phyloP scores from a whole-genome alignment of 2,113 vertebrate genomes.

The Mirounga angustirostris region DNA sequence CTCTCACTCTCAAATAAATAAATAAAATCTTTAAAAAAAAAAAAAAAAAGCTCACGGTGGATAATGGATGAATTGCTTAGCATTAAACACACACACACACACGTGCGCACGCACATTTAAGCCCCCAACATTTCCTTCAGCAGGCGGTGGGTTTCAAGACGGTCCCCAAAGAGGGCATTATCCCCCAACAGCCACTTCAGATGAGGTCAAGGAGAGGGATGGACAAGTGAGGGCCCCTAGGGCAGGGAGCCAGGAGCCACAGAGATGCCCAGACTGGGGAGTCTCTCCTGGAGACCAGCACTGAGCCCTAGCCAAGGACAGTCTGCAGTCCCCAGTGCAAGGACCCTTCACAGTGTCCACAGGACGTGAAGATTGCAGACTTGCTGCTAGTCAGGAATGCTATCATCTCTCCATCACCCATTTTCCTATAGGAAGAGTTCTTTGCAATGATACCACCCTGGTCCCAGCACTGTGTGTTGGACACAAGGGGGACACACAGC shows the following conservation, averaged over 20 bases:
- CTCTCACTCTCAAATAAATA: no score
- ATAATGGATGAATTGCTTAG: not conserved
- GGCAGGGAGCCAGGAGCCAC: not conserved
- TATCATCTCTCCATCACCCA: not conserved
- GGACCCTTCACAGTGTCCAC: fast-evolving
- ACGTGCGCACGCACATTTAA: not conserved
- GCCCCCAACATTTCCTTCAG: not conserved
- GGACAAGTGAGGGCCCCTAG: no score
- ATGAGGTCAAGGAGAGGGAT: not conserved
- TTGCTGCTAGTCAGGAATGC: not conserved
- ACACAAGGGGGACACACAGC: fast-evolving
- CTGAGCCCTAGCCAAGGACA: not conserved
- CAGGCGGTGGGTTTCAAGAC: not conserved
- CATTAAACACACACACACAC: not conserved
- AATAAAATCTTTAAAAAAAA: no score
- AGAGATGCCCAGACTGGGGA: not conserved
- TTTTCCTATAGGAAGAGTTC: not conserved
- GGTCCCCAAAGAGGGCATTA: no score
- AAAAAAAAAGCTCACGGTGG: not conserved
- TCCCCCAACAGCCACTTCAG: not conserved
- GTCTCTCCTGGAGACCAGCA: not conserved
- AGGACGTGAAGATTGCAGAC: not conserved
- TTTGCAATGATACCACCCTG: not conserved
- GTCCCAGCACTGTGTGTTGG: no score
- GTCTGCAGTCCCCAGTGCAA: not conserved